Evolutionary conservation across 2,888 invertebrate genomes (phyloP), one percentile per base, ranked within the genome.

Genomic region (Pinctada fucata): DNA sequence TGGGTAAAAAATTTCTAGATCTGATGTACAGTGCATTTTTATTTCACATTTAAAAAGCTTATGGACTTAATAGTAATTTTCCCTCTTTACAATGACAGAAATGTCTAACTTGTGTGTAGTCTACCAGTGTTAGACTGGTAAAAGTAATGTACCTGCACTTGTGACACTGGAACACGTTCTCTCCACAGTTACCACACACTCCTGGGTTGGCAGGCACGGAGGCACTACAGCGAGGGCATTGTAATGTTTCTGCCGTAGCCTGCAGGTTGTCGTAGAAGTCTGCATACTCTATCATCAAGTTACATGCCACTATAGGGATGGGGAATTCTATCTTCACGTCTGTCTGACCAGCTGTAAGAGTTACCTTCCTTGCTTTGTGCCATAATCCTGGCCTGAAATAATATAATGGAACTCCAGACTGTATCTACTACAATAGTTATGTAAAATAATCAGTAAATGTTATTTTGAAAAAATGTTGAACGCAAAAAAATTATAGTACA

Each of bases 111-210:
- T 31, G 31, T 31, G 31, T 31, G 31, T 31, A 31, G 31, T 31
- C 31, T 31, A 31, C 31, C 31, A 31, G 31, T 31, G 31, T 31
- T 31, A 31, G 31, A 31, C 31, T 31, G 31, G 31, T 31, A 31
- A 31, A 31, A 31, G 31, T 31, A 31, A 31, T 31, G 31, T 87
- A 95, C 95, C 96, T 95, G 93, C 99, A 99, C 93, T 99, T 99
- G 94, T 99, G 98, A 90, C 99, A 99, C 90, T 99, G 99, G 94
- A 97, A 99, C 0, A 99, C 99, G 92, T 99, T 99, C 92, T 99
- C 99, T 0, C 99, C 99, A 91, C 98, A 98, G 92, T 97, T 98
- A 0, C 96, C 96, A 91, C 99, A 99, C 0, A 99, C 98, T 0
- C 99, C 99, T 0, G 99, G 99, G 92, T 98, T 98, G 0, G 99